Percentiles rank a stretch among this genome's conserved stretches.
These are phyloP conservation scores for Hemitrygon akajei DNA, from an alignment of 2,797 vertebrate species.

Conservation along the genomic window DNA sequence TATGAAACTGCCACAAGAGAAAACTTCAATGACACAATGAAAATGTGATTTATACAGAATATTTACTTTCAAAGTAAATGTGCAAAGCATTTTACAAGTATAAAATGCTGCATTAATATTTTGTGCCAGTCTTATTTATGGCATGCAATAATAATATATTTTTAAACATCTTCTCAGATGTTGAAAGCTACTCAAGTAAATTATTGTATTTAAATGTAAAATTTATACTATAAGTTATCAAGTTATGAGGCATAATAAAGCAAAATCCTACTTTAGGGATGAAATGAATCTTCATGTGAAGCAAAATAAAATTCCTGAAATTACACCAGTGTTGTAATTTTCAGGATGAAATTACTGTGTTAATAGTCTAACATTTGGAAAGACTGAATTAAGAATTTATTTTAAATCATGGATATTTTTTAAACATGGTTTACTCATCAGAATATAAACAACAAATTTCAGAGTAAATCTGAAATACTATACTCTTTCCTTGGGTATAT, in stretches of 20 bases:
- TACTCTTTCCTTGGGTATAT: not conserved
- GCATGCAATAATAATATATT: slow-evolving; percentile 2
- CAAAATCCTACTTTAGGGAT: not conserved
- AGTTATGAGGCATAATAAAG: not conserved
- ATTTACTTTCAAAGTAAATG: not conserved
- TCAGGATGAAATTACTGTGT: no score
- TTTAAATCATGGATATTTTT: not conserved
- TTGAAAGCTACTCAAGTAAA: not conserved
- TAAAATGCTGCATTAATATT: not conserved
- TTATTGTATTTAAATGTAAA: not conserved
- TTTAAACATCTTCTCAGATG: not conserved
- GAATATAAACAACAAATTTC: not conserved
- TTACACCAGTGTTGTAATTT: not conserved
- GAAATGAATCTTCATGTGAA: not conserved
- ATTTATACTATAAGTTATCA: not conserved
- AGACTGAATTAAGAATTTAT: not conserved
- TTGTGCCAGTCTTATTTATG: not conserved
- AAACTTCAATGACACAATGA: not conserved
- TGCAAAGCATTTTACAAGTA: not conserved
- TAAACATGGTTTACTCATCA: not conserved
- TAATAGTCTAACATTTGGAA: not conserved
- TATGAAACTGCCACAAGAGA: not conserved
- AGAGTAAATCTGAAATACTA: not conserved
- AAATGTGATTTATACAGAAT: not conserved
- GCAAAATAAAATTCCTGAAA: not conserved